These are phyloP conservation scores for Astropecten irregularis DNA, from an alignment of 53 echinoderm and acorn worm species.

Conservation along the genomic window DNA sequence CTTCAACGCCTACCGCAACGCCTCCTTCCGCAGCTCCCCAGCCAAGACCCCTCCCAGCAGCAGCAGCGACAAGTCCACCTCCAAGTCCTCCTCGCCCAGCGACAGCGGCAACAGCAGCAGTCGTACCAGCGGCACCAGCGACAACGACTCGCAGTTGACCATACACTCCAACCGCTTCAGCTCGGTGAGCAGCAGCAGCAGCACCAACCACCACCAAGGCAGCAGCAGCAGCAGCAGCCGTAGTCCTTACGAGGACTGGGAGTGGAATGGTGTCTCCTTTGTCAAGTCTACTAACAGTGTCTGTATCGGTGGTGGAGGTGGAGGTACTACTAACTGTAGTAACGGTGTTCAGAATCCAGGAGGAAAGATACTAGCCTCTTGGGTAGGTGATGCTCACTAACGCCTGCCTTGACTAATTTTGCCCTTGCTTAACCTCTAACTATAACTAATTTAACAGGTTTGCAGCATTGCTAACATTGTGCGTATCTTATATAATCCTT, in stretches of 20 bases:
- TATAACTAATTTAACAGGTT: too few relatives aligned
- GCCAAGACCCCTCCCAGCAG: conserved; percentile 7
- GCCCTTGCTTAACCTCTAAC: too few relatives aligned
- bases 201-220: conserved; percentile 8
- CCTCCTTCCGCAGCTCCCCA: conserved; percentile 25
- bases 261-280: conserved; percentile 58
- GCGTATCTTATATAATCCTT: too few relatives aligned
- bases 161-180: conserved; percentile 12
- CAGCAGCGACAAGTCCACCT: conserved; percentile 28
- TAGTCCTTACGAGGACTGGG: conserved; percentile 74
- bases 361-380: conserved; percentile 1
- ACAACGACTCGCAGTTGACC: conserved; percentile 20
- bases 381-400: conserved; percentile 20
- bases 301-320: conserved; percentile 8
- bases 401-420: not conserved
- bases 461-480: too few relatives aligned
- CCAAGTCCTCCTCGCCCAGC: conserved; percentile 32
- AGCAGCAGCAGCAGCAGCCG: conserved; percentile 25
- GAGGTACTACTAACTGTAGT: not conserved
- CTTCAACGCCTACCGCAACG: conserved; percentile 67
- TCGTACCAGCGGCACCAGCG: conserved; percentile 49
- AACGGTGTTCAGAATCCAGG: not conserved
- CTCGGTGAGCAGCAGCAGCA: conserved; percentile 12
- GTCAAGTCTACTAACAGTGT: conserved; percentile 42
- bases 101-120: conserved; percentile 57